Conservation (phyloP, 2,113 vertebrate genomes). For the Acanthisitta chloris region DNA sequence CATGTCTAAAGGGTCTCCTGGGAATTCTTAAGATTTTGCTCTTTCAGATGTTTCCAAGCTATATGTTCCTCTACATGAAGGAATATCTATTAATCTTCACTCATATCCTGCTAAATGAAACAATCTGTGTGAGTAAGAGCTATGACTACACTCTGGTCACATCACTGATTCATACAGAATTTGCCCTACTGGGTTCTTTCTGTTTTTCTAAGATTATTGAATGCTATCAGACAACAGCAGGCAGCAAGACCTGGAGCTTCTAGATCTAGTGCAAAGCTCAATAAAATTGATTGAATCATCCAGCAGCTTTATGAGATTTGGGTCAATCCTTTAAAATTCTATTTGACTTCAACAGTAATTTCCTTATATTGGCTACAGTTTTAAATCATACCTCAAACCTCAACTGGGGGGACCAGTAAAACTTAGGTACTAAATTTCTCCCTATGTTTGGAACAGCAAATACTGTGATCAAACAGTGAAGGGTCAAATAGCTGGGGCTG, state of each 20-base stretch:
- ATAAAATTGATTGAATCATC: background rate
- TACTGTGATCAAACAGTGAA: background rate
- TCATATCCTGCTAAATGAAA: constrained; percentile 45
- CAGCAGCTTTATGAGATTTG: background rate
- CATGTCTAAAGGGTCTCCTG: background rate
- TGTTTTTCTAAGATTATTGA: background rate
- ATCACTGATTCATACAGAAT: constrained; percentile 10
- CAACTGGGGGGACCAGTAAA: background rate
- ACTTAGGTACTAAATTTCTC: background rate
- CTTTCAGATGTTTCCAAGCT: constrained; percentile 33
- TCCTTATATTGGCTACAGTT: background rate
- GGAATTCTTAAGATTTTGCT: constrained; percentile 36
- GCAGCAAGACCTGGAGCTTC: background rate
- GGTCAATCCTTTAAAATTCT: background rate
- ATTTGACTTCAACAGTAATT: background rate
- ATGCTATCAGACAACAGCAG: background rate
- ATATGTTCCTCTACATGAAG: background rate
- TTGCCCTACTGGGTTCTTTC: background rate
- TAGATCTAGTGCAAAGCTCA: background rate
- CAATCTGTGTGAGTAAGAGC: constrained; percentile 19
- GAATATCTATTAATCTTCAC: constrained; percentile 38
- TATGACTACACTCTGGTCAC: background rate
- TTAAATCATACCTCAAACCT: background rate
- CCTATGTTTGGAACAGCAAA: background rate
- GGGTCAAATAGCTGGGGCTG: background rate